Evolutionary conservation across 2,888 invertebrate genomes (phyloP).

Genomic region (Acanthosepion esculentum): DNA sequence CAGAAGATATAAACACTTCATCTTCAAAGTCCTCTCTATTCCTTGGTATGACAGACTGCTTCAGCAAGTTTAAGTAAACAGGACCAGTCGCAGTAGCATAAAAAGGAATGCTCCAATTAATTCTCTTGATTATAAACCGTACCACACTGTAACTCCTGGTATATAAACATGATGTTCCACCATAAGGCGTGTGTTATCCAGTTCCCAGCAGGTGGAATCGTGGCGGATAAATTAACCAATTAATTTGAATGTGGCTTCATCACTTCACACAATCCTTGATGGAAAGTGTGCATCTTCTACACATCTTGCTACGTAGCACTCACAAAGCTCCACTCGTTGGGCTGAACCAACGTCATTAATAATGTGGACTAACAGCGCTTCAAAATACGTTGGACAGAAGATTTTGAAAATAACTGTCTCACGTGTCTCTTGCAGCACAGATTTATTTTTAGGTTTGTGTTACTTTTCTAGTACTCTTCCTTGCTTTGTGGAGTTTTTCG

Average conservation of each 20-base stretch:
- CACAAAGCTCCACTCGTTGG: not conserved
- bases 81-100: not conserved
- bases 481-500: not conserved
- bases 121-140: no score
- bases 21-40: not conserved
- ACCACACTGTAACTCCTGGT: not conserved
- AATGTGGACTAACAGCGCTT: not conserved
- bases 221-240: not conserved
- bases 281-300: not conserved
- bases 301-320: not conserved
- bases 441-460: not conserved
- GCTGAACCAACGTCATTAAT: not conserved
- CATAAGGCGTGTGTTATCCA: not conserved
- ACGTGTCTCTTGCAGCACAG: no score
- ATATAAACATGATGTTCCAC: not conserved
- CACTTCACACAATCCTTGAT: not conserved
- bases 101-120: not conserved
- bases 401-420: no score
- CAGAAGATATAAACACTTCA: no score
- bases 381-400: no score
- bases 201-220: not conserved
- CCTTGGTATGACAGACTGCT: not conserved
- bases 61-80: not conserved
- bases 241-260: not conserved
- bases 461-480: not conserved